Conservation (phyloP, 2,113 vertebrate genomes). For the Thymallus thymallus region DNA sequence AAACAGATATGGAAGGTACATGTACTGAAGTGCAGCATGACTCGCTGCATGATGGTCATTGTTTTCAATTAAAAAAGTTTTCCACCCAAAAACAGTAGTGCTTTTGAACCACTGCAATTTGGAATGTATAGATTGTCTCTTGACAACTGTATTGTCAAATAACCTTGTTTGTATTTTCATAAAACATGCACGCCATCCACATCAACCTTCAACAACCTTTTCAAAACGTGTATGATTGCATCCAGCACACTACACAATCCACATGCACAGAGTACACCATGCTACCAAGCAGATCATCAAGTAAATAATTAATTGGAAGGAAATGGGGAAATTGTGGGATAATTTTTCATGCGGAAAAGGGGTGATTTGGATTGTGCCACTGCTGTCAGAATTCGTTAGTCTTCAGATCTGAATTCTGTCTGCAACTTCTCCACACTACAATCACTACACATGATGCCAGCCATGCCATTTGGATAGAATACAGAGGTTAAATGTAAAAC, state of each 20-base stretch:
- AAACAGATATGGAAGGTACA: no score
- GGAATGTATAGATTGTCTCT: no score
- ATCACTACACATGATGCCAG: conserved; percentile 18
- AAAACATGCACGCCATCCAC: no score
- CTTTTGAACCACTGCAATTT: no score
- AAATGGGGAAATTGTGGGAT: conserved; percentile 26
- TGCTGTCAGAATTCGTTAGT: conserved; percentile 53
- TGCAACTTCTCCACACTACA: conserved; percentile 27
- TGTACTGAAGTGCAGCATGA: no score
- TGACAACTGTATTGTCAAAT: no score
- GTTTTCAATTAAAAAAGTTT: no score
- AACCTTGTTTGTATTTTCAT: no score
- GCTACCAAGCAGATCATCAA: conserved; percentile 15
- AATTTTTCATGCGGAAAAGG: conserved; percentile 24
- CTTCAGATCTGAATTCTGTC: conserved; percentile 32
- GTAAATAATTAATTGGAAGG: conserved; percentile 28
- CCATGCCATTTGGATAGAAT: conserved; percentile 17
- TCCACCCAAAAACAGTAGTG: no score
- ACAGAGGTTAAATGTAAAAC: conserved; percentile 24
- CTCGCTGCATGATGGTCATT: no score
- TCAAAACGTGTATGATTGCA: background rate
- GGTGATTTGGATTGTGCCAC: conserved; percentile 23
- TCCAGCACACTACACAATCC: background rate
- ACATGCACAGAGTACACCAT: background rate
- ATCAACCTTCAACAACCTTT: background rate